phyloP scores from a whole-genome alignment of 2,113 vertebrate species.

The Mus musculus region DNA sequence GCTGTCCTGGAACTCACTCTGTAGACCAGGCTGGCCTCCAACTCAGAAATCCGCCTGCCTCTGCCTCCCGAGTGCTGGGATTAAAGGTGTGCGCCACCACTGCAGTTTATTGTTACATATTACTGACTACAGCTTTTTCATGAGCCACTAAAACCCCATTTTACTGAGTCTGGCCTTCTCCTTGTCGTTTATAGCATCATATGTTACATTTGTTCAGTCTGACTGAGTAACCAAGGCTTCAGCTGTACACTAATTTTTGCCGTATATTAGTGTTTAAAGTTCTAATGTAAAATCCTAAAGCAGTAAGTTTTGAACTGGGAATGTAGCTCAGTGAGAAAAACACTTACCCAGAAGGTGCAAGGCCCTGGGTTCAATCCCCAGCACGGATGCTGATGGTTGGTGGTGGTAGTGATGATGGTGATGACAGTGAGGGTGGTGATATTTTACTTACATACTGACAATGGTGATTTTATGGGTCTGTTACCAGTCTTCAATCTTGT shows the following conservation, averaged over 20 bases:
- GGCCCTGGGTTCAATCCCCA: neutral
- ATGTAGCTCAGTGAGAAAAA: neutral
- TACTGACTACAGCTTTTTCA: constrained; percentile 88
- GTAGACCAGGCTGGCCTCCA: no score
- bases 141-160: constrained; percentile 84
- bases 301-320: constrained; percentile 85
- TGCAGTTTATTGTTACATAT: constrained; percentile 83
- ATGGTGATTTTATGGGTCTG: neutral
- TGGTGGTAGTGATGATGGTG: no score
- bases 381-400: neutral
- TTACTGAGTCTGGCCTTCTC: constrained; percentile 89
- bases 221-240: constrained; percentile 89
- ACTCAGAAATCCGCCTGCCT: no score
- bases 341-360: neutral
- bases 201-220: constrained; percentile 89
- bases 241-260: constrained; percentile 90
- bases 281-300: constrained; percentile 90
- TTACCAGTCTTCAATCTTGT: neutral
- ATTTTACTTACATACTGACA: constrained; percentile 43
- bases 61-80: no score
- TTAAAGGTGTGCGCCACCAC: no score
- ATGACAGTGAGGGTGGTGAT: no score
- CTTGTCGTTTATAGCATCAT: constrained; percentile 90
- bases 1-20: no score
- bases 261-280: constrained; percentile 92